Conservation (phyloP, 2,113 vertebrate genomes). For the Hippocampus comes region DNA sequence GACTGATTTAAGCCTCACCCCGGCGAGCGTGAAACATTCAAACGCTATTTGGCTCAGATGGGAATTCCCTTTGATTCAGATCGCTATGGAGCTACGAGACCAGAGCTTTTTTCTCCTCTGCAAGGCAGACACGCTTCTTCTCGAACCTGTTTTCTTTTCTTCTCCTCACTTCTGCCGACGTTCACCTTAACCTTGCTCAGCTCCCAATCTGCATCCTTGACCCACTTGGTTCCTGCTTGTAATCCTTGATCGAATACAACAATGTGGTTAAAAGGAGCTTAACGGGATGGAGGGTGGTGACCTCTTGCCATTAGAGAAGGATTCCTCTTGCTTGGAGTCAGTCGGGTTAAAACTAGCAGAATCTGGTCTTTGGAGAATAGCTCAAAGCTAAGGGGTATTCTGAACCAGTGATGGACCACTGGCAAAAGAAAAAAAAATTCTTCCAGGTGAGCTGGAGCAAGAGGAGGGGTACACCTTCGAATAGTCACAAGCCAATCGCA, state of each 20-base stretch:
- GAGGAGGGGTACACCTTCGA: too few relatives aligned
- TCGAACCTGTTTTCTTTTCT: neutral
- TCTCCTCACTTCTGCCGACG: conserved; percentile 3
- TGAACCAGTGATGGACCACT: too few relatives aligned
- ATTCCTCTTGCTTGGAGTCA: too few relatives aligned
- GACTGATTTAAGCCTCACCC: conserved; percentile 24
- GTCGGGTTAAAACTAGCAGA: too few relatives aligned
- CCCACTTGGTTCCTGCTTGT: conserved; percentile 8
- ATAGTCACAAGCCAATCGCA: too few relatives aligned
- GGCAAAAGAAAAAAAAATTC: too few relatives aligned
- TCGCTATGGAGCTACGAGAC: conserved; percentile 24
- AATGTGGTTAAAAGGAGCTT: conserved; percentile 50
- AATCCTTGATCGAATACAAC: conserved; percentile 27
- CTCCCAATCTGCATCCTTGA: conserved; percentile 21
- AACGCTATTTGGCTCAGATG: conserved; percentile 41
- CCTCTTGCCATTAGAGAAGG: too few relatives aligned
- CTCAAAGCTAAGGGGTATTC: too few relatives aligned
- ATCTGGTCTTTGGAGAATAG: too few relatives aligned
- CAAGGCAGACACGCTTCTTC: conserved; percentile 12
- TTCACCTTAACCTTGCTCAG: neutral
- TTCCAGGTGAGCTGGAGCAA: too few relatives aligned
- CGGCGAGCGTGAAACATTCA: conserved; percentile 42
- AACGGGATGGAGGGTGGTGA: neutral
- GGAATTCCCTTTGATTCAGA: conserved; percentile 45
- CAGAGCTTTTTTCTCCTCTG: neutral